Evolutionary conservation across 2,797 vertebrate genomes (phyloP).

Genomic region (Naso thynnoides): DNA sequence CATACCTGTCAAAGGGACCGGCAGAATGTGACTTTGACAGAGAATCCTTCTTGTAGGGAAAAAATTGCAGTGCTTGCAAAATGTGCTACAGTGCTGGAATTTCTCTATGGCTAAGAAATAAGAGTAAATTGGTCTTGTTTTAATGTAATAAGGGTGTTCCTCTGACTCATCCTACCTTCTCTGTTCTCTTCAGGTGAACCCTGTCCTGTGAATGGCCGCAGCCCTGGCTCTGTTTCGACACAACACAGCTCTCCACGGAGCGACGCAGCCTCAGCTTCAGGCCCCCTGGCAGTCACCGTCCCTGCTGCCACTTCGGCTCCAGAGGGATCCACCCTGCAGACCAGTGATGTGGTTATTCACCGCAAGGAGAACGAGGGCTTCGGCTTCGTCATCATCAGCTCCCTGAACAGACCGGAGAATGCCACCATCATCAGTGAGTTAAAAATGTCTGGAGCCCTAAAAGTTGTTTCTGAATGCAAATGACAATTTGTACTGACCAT

Average conservation of each 20-base stretch:
- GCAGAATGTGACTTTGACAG: constrained; percentile 31
- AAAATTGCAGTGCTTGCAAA: constrained; percentile 23
- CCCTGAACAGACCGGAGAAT: constrained; percentile 95
- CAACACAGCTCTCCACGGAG: constrained; percentile 97
- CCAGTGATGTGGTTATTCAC: constrained; percentile 95
- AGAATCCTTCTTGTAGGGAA: constrained; percentile 6
- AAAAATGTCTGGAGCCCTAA: constrained; percentile 10
- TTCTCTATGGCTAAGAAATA: neutral
- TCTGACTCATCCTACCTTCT: constrained; percentile 3
- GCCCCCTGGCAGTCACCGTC: constrained; percentile 81
- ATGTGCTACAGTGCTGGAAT: constrained; percentile 5
- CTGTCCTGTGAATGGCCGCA: constrained; percentile 95
- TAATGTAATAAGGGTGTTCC: neutral
- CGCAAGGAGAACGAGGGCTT: constrained; percentile 99
- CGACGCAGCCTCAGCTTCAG: constrained; percentile 88
- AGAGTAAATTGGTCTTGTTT: constrained; percentile 4
- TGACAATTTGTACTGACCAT: constrained; percentile 12
- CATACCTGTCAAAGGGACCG: constrained; percentile 10
- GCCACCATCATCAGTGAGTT: constrained; percentile 93
- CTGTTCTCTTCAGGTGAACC: constrained; percentile 88
- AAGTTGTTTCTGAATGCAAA: constrained; percentile 13
- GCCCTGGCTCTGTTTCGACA: constrained; percentile 93
- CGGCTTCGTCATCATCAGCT: constrained; percentile 99
- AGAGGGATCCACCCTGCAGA: constrained; percentile 89
- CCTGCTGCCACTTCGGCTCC: constrained; percentile 83